Percentiles rank a stretch among this genome's conserved stretches.
These are phyloP conservation scores for Phaethon lepturus DNA, from an alignment of 2,113 vertebrate genomes.

Conservation along the genomic window DNA sequence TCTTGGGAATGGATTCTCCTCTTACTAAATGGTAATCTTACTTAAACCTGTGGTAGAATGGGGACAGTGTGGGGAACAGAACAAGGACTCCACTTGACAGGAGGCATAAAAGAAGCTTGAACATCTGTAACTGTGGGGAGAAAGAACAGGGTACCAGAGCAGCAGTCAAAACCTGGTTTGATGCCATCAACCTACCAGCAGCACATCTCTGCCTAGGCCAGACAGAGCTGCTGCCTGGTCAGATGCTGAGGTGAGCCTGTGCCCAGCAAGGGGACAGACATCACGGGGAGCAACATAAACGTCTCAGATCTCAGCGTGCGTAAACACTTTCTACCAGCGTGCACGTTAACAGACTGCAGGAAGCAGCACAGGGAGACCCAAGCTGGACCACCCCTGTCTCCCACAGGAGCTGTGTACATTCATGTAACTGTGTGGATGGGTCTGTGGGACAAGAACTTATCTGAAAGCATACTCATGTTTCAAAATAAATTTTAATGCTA, in stretches of 20 bases:
- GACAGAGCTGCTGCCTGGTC: neutral
- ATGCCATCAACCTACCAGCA: neutral
- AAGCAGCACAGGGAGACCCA: accelerated
- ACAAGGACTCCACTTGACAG: neutral
- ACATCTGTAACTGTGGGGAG: neutral
- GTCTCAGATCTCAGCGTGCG: too few relatives aligned
- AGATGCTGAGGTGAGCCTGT: accelerated
- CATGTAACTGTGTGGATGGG: neutral
- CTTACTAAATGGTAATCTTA: neutral
- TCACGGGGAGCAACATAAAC: accelerated
- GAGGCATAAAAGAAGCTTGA: neutral
- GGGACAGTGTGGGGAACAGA: too few relatives aligned
- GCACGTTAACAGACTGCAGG: accelerated
- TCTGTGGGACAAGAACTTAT: neutral
- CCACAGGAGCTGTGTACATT: neutral
- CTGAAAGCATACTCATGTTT: neutral
- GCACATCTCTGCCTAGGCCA: neutral
- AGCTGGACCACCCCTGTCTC: neutral
- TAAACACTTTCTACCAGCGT: accelerated
- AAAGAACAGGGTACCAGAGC: neutral
- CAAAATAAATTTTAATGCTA: neutral
- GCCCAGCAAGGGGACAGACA: neutral
- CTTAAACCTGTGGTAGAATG: too few relatives aligned
- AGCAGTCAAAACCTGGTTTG: neutral
- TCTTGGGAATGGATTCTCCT: neutral